These are phyloP conservation scores for Scalopus aquaticus DNA, from an alignment of 2,113 vertebrate genomes.

Conservation along the genomic window DNA sequence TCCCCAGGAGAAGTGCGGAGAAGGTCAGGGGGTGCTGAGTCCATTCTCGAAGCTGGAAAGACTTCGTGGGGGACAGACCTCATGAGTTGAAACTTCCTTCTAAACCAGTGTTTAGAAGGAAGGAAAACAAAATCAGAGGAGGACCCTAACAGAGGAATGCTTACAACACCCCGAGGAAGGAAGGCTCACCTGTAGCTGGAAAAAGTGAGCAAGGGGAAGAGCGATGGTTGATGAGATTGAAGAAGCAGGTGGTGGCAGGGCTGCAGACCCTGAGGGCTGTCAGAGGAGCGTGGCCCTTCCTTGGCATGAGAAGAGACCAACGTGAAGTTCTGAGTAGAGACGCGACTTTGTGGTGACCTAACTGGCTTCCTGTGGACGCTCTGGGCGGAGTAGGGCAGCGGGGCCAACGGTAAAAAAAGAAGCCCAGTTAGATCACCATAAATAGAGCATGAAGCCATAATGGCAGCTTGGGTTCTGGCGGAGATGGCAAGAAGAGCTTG, in stretches of 20 bases:
- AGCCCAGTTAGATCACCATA: neutral
- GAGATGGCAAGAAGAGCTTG: neutral
- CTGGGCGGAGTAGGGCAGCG: neutral
- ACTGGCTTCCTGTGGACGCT: neutral
- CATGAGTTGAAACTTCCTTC: neutral
- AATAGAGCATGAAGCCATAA: neutral
- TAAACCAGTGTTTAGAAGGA: neutral
- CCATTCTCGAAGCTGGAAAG: neutral
- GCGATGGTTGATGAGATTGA: fast-evolving
- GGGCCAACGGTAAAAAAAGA: neutral
- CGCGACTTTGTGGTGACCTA: neutral
- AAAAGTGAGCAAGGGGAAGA: fast-evolving
- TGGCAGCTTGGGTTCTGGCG: neutral
- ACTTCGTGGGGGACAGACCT: neutral
- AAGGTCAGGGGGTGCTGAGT: neutral
- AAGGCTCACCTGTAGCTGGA: fast-evolving
- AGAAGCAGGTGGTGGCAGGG: fast-evolving
- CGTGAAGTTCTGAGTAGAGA: neutral
- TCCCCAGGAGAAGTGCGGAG: no score
- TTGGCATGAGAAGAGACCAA: neutral
- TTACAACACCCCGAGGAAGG: neutral
- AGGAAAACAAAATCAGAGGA: neutral
- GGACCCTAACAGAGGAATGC: neutral
- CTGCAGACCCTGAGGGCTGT: fast-evolving
- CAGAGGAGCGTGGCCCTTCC: neutral